Evolutionary conservation across 1,140 invertebrate genomes (phyloP).

Genomic region (Tetragonula clypearis): DNA sequence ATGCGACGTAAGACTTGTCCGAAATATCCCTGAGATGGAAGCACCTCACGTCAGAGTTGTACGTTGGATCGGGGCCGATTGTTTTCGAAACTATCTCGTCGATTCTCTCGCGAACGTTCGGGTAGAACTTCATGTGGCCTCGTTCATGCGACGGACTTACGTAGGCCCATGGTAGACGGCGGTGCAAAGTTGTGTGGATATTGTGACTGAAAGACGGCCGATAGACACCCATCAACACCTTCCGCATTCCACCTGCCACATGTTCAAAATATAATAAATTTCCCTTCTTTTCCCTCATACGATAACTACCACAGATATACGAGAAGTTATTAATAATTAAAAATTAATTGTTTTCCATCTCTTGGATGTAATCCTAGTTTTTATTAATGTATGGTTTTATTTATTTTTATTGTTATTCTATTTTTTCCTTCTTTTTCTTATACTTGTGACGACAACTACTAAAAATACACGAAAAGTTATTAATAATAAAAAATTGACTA

Average conservation of each 20-base stretch:
- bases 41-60: slow-evolving; percentile 38
- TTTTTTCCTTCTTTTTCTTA: not conserved
- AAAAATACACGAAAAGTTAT: too few species aligned
- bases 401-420: not conserved
- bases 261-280: not conserved
- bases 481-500: too few species aligned
- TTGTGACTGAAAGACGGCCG: slow-evolving; percentile 15
- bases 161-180: slow-evolving; percentile 47
- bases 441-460: not conserved
- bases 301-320: too few species aligned
- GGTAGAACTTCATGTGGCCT: slow-evolving; percentile 33
- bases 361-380: not conserved
- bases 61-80: not conserved
- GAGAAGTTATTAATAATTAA: not conserved
- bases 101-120: slow-evolving; percentile 36
- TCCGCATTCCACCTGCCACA: not conserved
- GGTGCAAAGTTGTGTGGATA: slow-evolving; percentile 23
- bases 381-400: not conserved
- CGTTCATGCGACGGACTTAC: slow-evolving; percentile 36
- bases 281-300: too few species aligned
- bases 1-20: slow-evolving; percentile 15
- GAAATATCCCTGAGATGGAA: slow-evolving; percentile 22
- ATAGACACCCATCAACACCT: slow-evolving; percentile 14
- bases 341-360: not conserved
- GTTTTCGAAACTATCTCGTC: not conserved